Base-by-base conservation (phyloP, 2,888 invertebrate genomes). In the Melanostoma mellinum region DNA sequence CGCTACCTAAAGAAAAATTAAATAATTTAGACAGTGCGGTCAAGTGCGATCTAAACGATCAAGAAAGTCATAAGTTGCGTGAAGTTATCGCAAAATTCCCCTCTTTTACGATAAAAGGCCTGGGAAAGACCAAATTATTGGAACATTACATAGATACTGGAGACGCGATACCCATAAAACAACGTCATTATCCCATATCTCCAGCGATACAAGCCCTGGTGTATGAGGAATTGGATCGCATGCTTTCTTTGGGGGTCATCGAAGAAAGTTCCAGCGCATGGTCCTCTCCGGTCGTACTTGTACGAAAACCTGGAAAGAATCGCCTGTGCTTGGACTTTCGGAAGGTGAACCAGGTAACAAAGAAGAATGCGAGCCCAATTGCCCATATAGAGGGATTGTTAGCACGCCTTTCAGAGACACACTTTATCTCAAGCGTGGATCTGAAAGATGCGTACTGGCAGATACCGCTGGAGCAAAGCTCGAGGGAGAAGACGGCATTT, bases 181-280 rank as follows among this genome's bases (percentile, higher is more conserved):
- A 85, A 33, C 67, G 85, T 0, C 80, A 86, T 46, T 87, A 82
- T 42, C 84, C 85, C 1, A 48, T 85, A 2, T 86, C 86, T 85
- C 20, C 20, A 20, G 20, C 20, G 20, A 20, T 20, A 6, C 86
- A 86, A 46, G 55, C 65, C n/a, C 42, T 80, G 8, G 10, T 85
- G 4, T 81, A 85, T 35, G 79, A 63, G 4, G 88, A 89, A 69
- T 81, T 89, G 0, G 88, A 89, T n/a, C 67, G 86, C 3, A 89
- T 89, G 88, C 36, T 89, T 4, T 61, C 55, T 2, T 60, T 86
- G 3, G 87, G 85, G 3, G 86, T 89, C 0, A 86, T 89, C 0
- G 88, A 89, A 40, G 85, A 84, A 10, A 88, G 87, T 2, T 71
- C 80, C 0, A 88, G 88, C 35, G 73, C 86, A 1, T 88, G 89